Conservation (phyloP, 2,888 invertebrate genomes). For the Calameuta idolon region DNA sequence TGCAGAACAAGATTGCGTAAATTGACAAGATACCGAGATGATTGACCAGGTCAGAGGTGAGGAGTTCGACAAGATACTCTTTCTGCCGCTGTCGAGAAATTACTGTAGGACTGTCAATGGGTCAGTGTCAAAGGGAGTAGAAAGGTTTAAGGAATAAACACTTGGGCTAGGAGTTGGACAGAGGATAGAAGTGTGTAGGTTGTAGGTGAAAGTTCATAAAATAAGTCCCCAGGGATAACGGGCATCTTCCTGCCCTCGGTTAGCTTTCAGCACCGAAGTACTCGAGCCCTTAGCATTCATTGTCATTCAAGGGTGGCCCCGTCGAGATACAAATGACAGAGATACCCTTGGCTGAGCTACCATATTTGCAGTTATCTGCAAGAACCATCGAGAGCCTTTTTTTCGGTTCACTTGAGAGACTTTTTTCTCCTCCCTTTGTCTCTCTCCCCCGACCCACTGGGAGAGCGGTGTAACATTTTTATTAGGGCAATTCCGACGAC, state of each 20-base stretch:
- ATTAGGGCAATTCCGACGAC: conserved; percentile 61
- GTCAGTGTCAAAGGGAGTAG: too few species aligned
- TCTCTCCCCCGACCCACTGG: not conserved
- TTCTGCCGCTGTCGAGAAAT: too few species aligned
- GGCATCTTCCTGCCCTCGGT: not conserved
- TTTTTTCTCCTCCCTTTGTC: conserved; percentile 2
- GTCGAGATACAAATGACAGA: conserved; percentile 59
- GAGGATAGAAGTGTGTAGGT: too few species aligned
- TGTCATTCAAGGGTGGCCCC: conserved; percentile 48
- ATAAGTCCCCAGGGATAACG: conserved; percentile 24
- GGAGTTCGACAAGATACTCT: too few species aligned
- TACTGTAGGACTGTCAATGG: too few species aligned
- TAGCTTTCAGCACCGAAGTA: conserved; percentile 28
- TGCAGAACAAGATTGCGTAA: too few species aligned
- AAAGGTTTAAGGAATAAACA: too few species aligned
- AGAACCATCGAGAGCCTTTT: conserved; percentile 42
- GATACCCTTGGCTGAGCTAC: conserved; percentile 50
- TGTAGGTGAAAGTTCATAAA: too few species aligned
- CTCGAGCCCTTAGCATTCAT: conserved; percentile 30
- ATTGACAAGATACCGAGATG: conserved; percentile 53
- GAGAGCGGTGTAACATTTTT: conserved; percentile 58
- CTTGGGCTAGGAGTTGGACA: too few species aligned
- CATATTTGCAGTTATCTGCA: conserved; percentile 51
- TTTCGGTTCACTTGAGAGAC: conserved; percentile 34
- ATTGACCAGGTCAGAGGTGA: conserved; percentile 57